phyloP scores from a whole-genome alignment of 2,888 invertebrate species.

The Cantharis rufa region DNA sequence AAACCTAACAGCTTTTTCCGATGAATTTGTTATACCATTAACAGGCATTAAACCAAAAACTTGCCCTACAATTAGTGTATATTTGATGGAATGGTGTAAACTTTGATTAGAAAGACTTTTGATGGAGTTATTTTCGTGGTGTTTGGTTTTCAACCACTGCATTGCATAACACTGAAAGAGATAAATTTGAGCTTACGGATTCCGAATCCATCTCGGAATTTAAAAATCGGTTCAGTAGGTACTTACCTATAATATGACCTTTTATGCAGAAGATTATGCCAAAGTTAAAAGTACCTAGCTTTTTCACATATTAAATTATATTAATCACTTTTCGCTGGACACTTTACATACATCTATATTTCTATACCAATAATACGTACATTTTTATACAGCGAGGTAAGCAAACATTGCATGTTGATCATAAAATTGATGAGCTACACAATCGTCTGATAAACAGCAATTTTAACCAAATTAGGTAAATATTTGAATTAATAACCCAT shows the following conservation, averaged over 20 bases:
- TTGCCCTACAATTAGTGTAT: constrained; percentile 11
- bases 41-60: constrained; percentile 18
- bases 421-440: neutral
- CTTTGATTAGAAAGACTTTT: neutral
- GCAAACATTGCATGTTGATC: neutral
- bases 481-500: neutral
- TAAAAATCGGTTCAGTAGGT: too few relatives aligned
- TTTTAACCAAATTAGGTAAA: neutral
- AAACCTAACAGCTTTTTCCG: constrained; percentile 6
- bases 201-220: neutral
- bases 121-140: neutral
- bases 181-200: neutral
- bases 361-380: neutral
- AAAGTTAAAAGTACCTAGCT: neutral
- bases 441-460: neutral
- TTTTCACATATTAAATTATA: neutral
- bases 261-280: neutral
- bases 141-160: neutral
- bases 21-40: constrained; percentile 3
- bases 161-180: neutral
- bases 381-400: neutral
- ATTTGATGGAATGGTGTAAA: constrained; percentile 11
- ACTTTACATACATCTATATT: neutral
- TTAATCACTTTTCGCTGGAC: neutral
- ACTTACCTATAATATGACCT: neutral